Conservation (phyloP, 2,797 vertebrate species). For the Mormyrops boulengeri region DNA sequence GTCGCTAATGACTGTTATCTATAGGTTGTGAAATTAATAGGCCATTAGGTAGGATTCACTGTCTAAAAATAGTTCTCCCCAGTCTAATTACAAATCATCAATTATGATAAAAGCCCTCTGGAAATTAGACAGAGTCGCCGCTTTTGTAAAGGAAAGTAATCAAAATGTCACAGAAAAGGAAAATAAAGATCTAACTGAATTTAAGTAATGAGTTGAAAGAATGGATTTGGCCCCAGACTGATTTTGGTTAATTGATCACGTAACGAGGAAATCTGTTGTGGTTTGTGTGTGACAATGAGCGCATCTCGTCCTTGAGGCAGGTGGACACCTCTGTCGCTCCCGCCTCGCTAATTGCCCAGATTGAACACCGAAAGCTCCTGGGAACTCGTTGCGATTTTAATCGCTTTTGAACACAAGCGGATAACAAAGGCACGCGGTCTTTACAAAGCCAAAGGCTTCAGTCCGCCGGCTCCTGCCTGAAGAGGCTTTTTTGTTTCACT, state of each 20-base stretch:
- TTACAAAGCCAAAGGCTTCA: background rate
- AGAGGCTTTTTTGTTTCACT: background rate
- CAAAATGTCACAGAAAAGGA: background rate
- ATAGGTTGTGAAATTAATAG: constrained; percentile 18
- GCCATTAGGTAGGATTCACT: constrained; percentile 1
- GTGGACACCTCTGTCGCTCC: background rate
- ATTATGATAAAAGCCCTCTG: constrained; percentile 8
- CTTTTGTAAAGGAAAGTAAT: constrained; percentile 1
- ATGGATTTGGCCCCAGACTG: constrained; percentile 7
- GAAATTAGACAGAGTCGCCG: background rate
- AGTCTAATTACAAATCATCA: constrained; percentile 19
- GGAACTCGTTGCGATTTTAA: background rate
- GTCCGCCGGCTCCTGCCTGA: background rate
- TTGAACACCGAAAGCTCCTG: background rate
- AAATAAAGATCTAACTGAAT: constrained; percentile 17
- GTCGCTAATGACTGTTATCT: constrained; percentile 15
- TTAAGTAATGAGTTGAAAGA: constrained; percentile 15
- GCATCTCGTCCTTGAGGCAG: background rate
- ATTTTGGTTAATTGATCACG: background rate
- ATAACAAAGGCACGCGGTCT: background rate
- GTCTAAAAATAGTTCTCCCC: constrained; percentile 11
- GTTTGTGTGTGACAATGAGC: background rate
- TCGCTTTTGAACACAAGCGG: background rate
- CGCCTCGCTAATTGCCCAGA: background rate
- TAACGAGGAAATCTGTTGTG: constrained; percentile 7